Evolutionary conservation across 2,888 invertebrate species (phyloP), one percentile per base, ranked within the genome.

Genomic region (Syrista parreyssii): DNA sequence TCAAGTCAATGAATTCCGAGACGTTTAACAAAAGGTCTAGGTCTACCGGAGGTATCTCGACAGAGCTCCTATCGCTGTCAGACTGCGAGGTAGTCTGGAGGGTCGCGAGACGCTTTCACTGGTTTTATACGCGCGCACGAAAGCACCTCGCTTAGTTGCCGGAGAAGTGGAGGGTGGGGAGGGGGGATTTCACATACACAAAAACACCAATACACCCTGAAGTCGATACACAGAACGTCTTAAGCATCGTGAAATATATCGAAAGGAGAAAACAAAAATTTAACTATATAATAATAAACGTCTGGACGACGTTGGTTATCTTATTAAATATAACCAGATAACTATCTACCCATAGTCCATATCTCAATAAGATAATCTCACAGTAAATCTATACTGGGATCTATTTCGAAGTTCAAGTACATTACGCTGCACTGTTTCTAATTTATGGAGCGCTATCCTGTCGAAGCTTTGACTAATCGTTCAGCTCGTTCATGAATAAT

Each of bases 31-130:
- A 40, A 36, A 73, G 34, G 68, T 31, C n/a, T 30, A 75, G 75
- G 75, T 78, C 71, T 55, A 77, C 68, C 74, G 73, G 77, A 74
- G 30, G 55, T 30, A 36, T 75, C 69, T 82, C 77, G 78, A 80
- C 85, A 83, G 86, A 87, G 88, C 85, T 90, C 87, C 86, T 89
- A 82, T 84, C 88, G 87, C 88, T 89, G 88, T 86, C 88, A 87
- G 87, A 89, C 88, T 86, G 86, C 86, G 85, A 87, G 88, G 86
- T 89, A 86, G 89, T 91, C 90, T 91, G 91, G 91, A 91, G 89
- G 87, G 89, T 88, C 88, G 87, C 84, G 84, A 84, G 86, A 84
- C 88, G 90, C 91, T 91, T 91, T 91, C 91, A 91, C 91, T 87
- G 89, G 89, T 89, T 90, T 91, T 91, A 91, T 91, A 91, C 87